Evolutionary conservation across 1,140 invertebrate genomes (phyloP), one percentile per base, ranked within the genome.

Genomic region (Drosophila burlai): DNA sequence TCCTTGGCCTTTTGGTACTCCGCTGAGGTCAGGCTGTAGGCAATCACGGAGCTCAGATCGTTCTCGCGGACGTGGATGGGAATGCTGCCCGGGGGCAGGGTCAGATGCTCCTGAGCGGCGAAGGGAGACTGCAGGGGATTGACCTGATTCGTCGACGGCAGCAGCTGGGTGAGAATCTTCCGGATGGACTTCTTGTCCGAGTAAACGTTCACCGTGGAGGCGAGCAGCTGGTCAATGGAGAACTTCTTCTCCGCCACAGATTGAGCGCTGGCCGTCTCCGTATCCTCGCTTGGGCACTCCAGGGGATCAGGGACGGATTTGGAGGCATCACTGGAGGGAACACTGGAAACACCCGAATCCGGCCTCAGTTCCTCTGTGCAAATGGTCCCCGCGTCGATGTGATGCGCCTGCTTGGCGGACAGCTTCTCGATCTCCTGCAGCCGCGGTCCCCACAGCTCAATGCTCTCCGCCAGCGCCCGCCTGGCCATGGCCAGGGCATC

Each of bases 41-140:
- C 97, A 65, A 99, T 97, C 52, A 99, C 96, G 1, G 98, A 98
- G 75, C 97, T 98, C 2, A 97, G 96, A 92, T 99, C 97, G 16
- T 95, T 95, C 91, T 98, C 97, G 75, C 96, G 96, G 0, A 98
- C 96, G 13, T 97, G 94, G 10, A 98, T 94, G 2, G 97, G 96
- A 18, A 97, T 94, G 40, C 94, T 91, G 38, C 94, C 94, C 43
- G 93, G 65, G 2, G 95, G 93, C 26, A 95, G 86, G 2, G 95
- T 93, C 81, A 96, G 94, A 92, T 97, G 96, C 89, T 97, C 96
- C 80, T 94, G 94, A 4, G 93, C 40, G 46, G 94, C 92, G 91
- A 96, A 95, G 16, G 96, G 95, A 64, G 93, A 93, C 60, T 93
- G 92, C 78, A 97, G 94, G 0, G 94, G 91, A 76, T 94, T 94